These are phyloP conservation scores for Meles meles DNA, from an alignment of 2,113 vertebrate species.

Conservation along the genomic window DNA sequence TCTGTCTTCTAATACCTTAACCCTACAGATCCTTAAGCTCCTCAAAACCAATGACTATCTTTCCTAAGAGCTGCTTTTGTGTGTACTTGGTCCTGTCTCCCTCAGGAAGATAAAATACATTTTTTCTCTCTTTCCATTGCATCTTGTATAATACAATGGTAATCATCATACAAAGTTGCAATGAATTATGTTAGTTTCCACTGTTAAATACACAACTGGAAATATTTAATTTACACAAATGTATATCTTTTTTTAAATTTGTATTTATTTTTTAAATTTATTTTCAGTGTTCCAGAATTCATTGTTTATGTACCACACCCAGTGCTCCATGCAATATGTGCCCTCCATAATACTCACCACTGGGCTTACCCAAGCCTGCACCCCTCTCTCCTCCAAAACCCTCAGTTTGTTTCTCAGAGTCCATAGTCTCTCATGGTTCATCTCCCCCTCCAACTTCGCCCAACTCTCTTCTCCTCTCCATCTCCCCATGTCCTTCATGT, in stretches of 20 bases:
- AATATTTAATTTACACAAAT: background rate
- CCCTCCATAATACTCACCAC: too few species aligned
- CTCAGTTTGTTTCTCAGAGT: too few species aligned
- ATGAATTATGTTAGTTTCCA: background rate
- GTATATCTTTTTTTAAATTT: background rate
- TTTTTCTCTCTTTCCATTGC: background rate
- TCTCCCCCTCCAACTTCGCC: too few species aligned
- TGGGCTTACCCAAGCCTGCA: too few species aligned
- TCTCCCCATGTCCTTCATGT: too few species aligned
- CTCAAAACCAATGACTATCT: background rate
- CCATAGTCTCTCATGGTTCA: too few species aligned
- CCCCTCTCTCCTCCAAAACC: too few species aligned
- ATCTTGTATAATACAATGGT: background rate
- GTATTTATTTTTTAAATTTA: too few species aligned
- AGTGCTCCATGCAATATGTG: too few species aligned
- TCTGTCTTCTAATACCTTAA: background rate
- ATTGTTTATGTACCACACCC: too few species aligned
- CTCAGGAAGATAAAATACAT: background rate
- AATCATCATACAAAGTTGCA: background rate
- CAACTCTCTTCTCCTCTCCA: too few species aligned
- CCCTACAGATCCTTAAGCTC: background rate
- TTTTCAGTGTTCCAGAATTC: too few species aligned
- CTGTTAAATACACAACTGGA: background rate
- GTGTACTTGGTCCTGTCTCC: background rate
- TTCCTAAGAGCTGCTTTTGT: background rate